Evolutionary conservation across 1,140 invertebrate species (phyloP).

Genomic region (Aleiodes sp.): DNA sequence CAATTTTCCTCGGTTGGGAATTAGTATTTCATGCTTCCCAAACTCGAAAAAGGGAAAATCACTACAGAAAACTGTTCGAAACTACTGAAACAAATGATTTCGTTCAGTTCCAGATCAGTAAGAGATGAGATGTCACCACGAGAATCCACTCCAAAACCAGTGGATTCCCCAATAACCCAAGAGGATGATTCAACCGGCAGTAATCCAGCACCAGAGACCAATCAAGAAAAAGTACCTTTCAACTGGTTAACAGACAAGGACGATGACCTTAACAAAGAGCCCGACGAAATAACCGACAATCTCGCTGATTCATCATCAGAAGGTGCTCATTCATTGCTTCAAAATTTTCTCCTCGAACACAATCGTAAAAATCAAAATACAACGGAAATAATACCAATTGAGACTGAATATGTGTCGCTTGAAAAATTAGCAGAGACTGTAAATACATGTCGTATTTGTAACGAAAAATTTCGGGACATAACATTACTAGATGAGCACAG

Average conservation of each 20-base stretch:
- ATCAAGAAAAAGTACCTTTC: background rate
- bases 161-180: background rate
- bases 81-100: too few species aligned
- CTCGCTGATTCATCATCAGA: slow-evolving; percentile 25
- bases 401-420: slow-evolving; percentile 64
- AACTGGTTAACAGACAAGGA: slow-evolving; percentile 13
- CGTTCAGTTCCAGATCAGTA: slow-evolving; percentile 49
- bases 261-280: slow-evolving; percentile 21
- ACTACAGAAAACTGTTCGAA: too few species aligned
- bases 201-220: slow-evolving; percentile 32
- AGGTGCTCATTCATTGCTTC: slow-evolving; percentile 49
- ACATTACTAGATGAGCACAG: slow-evolving; percentile 61
- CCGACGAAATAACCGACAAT: slow-evolving; percentile 22
- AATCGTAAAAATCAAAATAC: slow-evolving; percentile 54
- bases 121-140: slow-evolving; percentile 37
- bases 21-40: too few species aligned
- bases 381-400: slow-evolving; percentile 47
- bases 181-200: background rate
- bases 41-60: too few species aligned
- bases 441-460: slow-evolving; percentile 62
- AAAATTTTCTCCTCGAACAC: slow-evolving; percentile 60
- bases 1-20: too few species aligned
- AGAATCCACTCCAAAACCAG: slow-evolving; percentile 33
- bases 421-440: slow-evolving; percentile 63
- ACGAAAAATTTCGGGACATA: slow-evolving; percentile 62